A percentile compares a stretch with the other conserved stretches of the same genome.
phyloP scores from a whole-genome alignment of 2,797 vertebrate species.

The Eurystomus glaucurus region DNA sequence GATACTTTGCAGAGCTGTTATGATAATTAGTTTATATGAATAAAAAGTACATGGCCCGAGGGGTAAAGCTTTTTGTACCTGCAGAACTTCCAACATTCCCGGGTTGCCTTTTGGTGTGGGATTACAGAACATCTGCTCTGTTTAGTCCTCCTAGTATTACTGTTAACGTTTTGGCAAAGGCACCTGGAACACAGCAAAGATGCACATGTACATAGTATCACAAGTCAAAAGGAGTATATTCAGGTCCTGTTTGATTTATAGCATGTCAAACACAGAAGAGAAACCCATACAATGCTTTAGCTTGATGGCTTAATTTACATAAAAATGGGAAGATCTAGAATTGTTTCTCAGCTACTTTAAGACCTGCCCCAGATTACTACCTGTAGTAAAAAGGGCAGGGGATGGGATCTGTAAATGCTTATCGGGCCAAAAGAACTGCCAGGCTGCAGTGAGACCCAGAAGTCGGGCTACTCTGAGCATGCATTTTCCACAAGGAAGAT shows the following conservation, averaged over 20 bases:
- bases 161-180: slow-evolving; percentile 53
- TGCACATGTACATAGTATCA: background rate
- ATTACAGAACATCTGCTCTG: slow-evolving; percentile 64
- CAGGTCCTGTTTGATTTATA: background rate
- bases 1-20: background rate
- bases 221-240: background rate
- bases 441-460: background rate
- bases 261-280: background rate
- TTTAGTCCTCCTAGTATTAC: slow-evolving; percentile 26
- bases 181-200: slow-evolving; percentile 1
- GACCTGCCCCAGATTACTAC: background rate
- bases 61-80: slow-evolving; percentile 51
- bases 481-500: background rate
- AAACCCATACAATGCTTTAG: background rate
- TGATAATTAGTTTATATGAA: slow-evolving; percentile 10
- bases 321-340: background rate
- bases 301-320: slow-evolving; percentile 10
- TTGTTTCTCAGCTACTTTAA: background rate
- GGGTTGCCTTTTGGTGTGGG: slow-evolving; percentile 40
- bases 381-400: background rate
- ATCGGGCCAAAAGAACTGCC: background rate
- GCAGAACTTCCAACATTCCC: slow-evolving; percentile 14
- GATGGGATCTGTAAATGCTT: background rate
- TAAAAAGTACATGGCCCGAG: background rate
- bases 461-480: background rate